Base-by-base conservation (phyloP, 2,888 invertebrate species). In the Phalera bucephala region DNA sequence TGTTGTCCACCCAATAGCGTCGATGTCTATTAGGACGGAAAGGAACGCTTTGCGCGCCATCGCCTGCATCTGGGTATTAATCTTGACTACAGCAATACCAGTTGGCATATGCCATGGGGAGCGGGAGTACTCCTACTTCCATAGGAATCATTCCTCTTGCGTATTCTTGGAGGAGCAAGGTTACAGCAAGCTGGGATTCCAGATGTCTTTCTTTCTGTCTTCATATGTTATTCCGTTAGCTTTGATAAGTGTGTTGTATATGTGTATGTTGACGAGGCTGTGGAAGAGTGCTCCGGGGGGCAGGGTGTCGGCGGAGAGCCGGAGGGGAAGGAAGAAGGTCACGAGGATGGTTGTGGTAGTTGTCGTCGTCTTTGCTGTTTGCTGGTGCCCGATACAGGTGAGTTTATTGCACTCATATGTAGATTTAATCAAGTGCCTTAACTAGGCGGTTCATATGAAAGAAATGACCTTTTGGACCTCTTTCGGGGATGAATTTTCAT, bases 341-440 rank as follows among this genome's bases (percentile, higher is more conserved):
- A 98, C 98, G 3, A 91, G 96, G 49, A 94, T 98, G 94, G 97
- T 98, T 11, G 93, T 97, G 42, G 94, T 97, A 33, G 96, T 97
- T 33, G 96, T 97, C 1, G 93, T 96, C 33, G 96, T 96, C 30
- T 98, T 98, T 80, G 97, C 97, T 11, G 91, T 97, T 25, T 97
- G 97, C 85, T 98, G 98, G 98, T 93, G 95, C 64, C 98, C 98
- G 14, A 96, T 98, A 70, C 97, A 97, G 91, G 94, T 97, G 63
- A 91, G 80, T 73, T 12, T 10, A 6, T 8, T 9, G n/a, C n/a
- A n/a, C n/a, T n/a, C n/a, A n/a, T n/a, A n/a, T n/a, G n/a, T n/a
- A n/a, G n/a, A n/a, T n/a, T n/a, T n/a, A n/a, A n/a, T n/a, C n/a
- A n/a, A n/a, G n/a, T n/a, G n/a, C n/a, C n/a, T n/a, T n/a, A n/a